These are phyloP conservation scores for Anhinga rufa DNA, from an alignment of 2,113 vertebrate species.

Conservation along the genomic window DNA sequence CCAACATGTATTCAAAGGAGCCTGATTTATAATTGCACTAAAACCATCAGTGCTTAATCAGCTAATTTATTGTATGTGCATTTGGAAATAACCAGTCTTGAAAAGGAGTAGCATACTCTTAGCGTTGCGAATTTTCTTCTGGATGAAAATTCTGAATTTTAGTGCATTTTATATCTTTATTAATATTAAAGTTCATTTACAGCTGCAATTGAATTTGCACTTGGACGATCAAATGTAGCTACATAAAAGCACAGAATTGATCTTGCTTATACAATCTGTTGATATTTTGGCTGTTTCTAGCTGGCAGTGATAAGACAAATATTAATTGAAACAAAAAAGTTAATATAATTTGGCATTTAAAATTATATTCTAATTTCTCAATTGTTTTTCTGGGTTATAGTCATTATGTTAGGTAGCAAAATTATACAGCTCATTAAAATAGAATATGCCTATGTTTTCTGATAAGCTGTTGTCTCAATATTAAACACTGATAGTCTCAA, in stretches of 20 bases:
- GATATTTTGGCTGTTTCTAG: not conserved
- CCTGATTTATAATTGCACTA: not conserved
- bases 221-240: not conserved
- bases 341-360: not conserved
- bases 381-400: not conserved
- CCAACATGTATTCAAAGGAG: not conserved
- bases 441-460: not conserved
- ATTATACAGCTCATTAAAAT: not conserved
- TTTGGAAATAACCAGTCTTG: not conserved
- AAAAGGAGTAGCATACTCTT: not conserved
- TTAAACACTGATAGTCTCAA: not conserved
- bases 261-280: not conserved
- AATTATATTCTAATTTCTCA: not conserved
- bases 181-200: not conserved
- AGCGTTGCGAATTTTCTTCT: not conserved
- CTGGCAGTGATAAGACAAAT: not conserved
- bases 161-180: not conserved
- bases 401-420: not conserved
- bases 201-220: not conserved
- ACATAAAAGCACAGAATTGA: not conserved
- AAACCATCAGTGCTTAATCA: not conserved
- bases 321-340: not conserved
- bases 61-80: not conserved
- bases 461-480: not conserved
- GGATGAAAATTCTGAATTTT: not conserved